A percentile compares a stretch with the other conserved stretches of the same genome.
These are phyloP conservation scores for Anodontia alba DNA, from an alignment of 2,888 invertebrate genomes.

Conservation along the genomic window DNA sequence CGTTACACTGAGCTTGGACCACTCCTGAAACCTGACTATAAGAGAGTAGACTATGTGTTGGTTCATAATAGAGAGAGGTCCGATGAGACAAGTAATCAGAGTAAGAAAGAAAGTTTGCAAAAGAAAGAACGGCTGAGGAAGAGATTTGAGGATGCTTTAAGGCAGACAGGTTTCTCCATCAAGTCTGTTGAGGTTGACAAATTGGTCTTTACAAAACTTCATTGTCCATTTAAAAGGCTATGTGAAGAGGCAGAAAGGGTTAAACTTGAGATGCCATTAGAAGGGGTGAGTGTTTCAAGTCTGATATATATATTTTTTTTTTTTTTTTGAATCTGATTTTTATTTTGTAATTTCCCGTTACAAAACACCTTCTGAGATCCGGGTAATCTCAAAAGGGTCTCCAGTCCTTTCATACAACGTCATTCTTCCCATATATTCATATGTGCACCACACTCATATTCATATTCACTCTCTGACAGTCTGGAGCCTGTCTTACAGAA, in stretches of 20 bases:
- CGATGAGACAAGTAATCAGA: constrained; percentile 40
- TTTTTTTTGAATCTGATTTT: too few relatives aligned
- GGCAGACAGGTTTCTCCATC: constrained; percentile 77
- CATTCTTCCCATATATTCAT: too few relatives aligned
- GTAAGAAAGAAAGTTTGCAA: constrained; percentile 43
- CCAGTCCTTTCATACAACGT: too few relatives aligned
- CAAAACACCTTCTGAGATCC: too few relatives aligned
- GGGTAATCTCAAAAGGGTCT: too few relatives aligned
- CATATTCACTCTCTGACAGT: too few relatives aligned
- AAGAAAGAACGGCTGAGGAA: constrained; percentile 51
- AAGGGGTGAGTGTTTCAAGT: constrained; percentile 80
- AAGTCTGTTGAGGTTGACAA: constrained; percentile 67
- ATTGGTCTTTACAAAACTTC: constrained; percentile 75
- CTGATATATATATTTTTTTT: too few relatives aligned
- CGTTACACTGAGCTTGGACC: constrained; percentile 72
- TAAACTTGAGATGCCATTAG: constrained; percentile 83
- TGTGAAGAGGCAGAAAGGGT: constrained; percentile 83
- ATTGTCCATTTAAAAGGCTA: constrained; percentile 82
- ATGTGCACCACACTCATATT: too few relatives aligned
- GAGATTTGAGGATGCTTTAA: constrained; percentile 75
- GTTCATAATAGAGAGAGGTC: constrained; percentile 66
- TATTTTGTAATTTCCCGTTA: too few relatives aligned
- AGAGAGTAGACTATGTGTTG: constrained; percentile 82
- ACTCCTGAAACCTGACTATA: constrained; percentile 68
- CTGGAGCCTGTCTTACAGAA: too few relatives aligned